Evolutionary conservation across 2,888 invertebrate species (phyloP).

Genomic region (Theodoxus fluviatilis): DNA sequence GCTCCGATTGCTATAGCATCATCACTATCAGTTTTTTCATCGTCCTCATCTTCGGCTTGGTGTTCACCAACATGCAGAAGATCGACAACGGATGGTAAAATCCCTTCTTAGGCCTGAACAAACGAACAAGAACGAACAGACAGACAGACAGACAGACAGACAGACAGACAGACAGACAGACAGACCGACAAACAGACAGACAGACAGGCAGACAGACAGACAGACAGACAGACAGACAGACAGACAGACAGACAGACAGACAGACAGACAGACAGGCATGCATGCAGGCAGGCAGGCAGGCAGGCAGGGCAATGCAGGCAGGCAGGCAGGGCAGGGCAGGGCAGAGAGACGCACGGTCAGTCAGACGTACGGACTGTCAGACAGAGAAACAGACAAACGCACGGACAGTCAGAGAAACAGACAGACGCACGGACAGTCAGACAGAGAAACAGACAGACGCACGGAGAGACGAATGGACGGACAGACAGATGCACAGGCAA

Average conservation of each 20-base stretch:
- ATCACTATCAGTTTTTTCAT: too few relatives aligned
- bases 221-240: conserved; percentile 18
- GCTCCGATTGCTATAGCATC: too few relatives aligned
- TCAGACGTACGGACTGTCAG: background rate
- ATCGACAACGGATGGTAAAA: too few relatives aligned
- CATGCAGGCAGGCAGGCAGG: background rate
- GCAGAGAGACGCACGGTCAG: background rate
- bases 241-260: conserved; percentile 14
- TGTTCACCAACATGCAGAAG: too few relatives aligned
- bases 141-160: conserved; percentile 20
- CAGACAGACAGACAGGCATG: conserved; percentile 14
- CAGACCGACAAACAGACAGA: background rate
- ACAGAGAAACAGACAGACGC: background rate
- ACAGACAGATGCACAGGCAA: too few relatives aligned
- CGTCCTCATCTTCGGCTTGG: too few relatives aligned
- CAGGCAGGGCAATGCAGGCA: background rate
- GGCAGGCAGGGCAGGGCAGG: background rate
- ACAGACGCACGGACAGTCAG: background rate
- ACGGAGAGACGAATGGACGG: background rate
- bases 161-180: background rate
- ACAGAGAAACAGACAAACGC: background rate
- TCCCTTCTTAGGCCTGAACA: too few relatives aligned
- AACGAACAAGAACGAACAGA: conserved; percentile 9
- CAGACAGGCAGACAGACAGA: background rate
- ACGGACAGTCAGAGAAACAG: background rate